These are phyloP conservation scores for Lasioglossum marginatum DNA, from an alignment of 2,888 invertebrate genomes.

Conservation along the genomic window DNA sequence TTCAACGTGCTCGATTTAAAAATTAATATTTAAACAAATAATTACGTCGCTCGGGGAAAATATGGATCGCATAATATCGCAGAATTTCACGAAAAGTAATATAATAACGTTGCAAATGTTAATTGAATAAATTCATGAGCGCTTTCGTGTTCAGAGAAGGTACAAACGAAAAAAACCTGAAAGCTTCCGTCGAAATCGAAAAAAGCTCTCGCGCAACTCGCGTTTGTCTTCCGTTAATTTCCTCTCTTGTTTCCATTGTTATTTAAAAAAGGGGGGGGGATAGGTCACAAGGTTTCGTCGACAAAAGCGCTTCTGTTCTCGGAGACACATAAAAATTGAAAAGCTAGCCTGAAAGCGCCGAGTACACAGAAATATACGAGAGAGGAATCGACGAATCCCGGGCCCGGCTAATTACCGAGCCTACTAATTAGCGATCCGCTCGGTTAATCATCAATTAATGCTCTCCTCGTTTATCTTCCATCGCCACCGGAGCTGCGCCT, in stretches of 20 bases:
- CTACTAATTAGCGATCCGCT: slow-evolving; percentile 58
- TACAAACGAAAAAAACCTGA: background rate
- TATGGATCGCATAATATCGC: background rate
- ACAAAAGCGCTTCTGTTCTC: background rate
- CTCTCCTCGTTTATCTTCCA: slow-evolving; percentile 20
- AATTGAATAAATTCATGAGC: background rate
- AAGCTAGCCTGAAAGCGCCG: background rate
- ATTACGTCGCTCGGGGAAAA: background rate
- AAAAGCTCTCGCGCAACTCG: background rate
- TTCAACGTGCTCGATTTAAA: background rate
- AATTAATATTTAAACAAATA: background rate
- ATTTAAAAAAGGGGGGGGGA: background rate
- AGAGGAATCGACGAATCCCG: background rate
- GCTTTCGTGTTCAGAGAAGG: background rate
- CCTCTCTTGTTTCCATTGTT: background rate
- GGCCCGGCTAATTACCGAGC: slow-evolving; percentile 52
- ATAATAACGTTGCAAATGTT: background rate
- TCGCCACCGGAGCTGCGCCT: background rate
- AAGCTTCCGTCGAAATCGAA: background rate
- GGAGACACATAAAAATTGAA: background rate
- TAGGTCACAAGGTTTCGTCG: background rate
- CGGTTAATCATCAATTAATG: slow-evolving; percentile 65
- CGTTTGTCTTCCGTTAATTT: slow-evolving; percentile 7
- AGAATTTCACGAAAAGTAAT: background rate
- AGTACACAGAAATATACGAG: background rate